These are phyloP conservation scores for Ernsta delagoae DNA, from an alignment of 2,888 invertebrate species.

Conservation along the genomic window DNA sequence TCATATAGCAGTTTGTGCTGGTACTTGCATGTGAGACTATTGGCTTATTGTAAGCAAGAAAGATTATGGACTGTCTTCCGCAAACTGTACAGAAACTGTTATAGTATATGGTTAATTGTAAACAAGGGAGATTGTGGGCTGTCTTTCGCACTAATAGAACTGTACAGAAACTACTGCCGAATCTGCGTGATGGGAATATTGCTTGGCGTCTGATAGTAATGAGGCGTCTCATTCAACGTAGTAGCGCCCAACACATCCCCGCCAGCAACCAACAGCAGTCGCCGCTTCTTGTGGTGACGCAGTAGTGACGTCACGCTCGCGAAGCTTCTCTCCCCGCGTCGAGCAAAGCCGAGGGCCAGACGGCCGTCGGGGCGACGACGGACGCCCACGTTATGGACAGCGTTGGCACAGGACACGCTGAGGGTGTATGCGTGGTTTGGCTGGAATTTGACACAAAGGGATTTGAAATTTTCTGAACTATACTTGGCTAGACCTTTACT, in stretches of 20 bases:
- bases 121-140: too few relatives aligned
- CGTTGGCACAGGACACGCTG: conserved; percentile 78
- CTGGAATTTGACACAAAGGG: conserved; percentile 50
- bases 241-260: conserved; percentile 80
- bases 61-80: too few relatives aligned
- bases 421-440: conserved; percentile 81
- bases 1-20: too few relatives aligned
- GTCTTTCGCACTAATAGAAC: not conserved
- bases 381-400: conserved; percentile 85
- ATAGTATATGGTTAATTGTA: too few relatives aligned
- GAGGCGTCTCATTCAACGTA: conserved; percentile 72
- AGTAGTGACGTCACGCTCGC: conserved; percentile 77
- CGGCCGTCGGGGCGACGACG: conserved; percentile 79
- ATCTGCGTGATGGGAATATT: conserved; percentile 56
- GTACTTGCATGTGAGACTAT: too few relatives aligned
- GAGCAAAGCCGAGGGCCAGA: conserved; percentile 82
- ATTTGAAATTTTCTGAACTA: not conserved
- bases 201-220: conserved; percentile 75
- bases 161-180: not conserved
- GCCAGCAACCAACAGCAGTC: conserved; percentile 80
- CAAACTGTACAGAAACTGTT: too few relatives aligned
- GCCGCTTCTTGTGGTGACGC: conserved; percentile 82
- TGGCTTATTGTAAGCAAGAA: too few relatives aligned
- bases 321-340: conserved; percentile 82
- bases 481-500: too few relatives aligned